Evolutionary conservation across 1,140 invertebrate species (phyloP), one percentile per base, ranked within the genome.

Genomic region (Choristoneura fumiferana): DNA sequence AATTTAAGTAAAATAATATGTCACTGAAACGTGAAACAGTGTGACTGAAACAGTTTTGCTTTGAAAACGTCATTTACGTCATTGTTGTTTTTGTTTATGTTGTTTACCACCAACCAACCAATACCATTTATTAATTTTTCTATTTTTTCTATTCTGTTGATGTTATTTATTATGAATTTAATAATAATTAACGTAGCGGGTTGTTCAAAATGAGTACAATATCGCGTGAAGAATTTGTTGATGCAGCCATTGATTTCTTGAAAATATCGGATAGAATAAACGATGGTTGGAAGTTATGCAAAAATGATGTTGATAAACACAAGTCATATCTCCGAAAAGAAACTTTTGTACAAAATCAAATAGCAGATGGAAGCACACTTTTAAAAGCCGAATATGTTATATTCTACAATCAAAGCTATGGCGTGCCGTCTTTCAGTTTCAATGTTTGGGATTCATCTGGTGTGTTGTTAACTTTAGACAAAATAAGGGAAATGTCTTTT

Each of bases 371-470:
- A 8, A 49, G 36, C 15, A 18, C 39, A 39, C 57, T 83, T 12
- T 67, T 72, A 57, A 84, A 77, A 72, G 67, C 74, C 1, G 80
- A 84, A 58, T 86, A 73, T 64, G 60, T 81, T 8, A 84, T 87
- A 59, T 87, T 81, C 58, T 87, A 78, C 35, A 81, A 82, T 58
- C 58, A 82, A 15, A 84, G 81, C 56, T 87, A 87, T 69, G 74
- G 76, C 39, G 82, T 85, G 0, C 84, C 82, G 1, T 73, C 78
- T 0, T 87, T 87, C 56, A 84, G 82, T 74, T 87, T 87, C 54
- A 87, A 85, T 64, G 39, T 84, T 18, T 85, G 84, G 82, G 74
- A 80, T 54, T 77, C 78, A 5, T 64, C 75, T 34, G 84, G 84
- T 18, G 60, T 60, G 1, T 60, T 85, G 4, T 40, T 87, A 18